A percentile compares a stretch with the other conserved stretches of the same genome.
Conservation (phyloP, 2,113 vertebrate species). For the Melanostigma gelatinosum region DNA sequence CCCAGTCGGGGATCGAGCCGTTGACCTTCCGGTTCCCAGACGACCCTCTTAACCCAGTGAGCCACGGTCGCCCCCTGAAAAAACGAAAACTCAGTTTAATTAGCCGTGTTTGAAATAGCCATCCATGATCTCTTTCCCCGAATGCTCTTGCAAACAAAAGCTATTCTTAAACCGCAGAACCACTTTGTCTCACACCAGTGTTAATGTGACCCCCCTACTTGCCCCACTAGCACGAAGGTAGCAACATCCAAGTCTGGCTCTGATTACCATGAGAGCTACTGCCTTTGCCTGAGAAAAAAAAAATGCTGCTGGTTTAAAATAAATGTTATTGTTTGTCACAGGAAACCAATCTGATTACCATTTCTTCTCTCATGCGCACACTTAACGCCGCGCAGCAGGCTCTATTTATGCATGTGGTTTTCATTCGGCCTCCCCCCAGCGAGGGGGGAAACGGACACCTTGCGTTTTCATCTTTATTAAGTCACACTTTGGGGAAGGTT, state of each 20-base stretch:
- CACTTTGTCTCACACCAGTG: conserved; percentile 31
- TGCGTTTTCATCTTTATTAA: conserved; percentile 77
- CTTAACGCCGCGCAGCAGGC: conserved; percentile 85
- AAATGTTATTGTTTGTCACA: conserved; percentile 99
- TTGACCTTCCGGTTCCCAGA: no score
- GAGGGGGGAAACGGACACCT: conserved; percentile 64
- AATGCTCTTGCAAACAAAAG: conserved; percentile 40
- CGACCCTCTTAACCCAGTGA: no score
- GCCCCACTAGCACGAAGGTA: conserved; percentile 82
- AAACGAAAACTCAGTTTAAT: not conserved
- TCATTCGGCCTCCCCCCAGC: conserved; percentile 78
- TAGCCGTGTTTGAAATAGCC: conserved; percentile 10
- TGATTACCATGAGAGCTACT: conserved; percentile 92
- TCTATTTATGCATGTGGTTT: conserved; percentile 97
- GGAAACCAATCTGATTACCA: conserved; percentile 96
- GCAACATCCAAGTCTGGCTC: conserved; percentile 87
- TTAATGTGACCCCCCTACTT: conserved; percentile 88
- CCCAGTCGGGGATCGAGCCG: no score
- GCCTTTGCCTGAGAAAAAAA: conserved; percentile 89
- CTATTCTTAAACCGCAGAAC: conserved; percentile 30
- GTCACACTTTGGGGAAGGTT: conserved; percentile 78
- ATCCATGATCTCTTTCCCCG: not conserved
- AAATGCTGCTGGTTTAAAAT: conserved; percentile 90
- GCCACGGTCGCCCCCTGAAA: no score
- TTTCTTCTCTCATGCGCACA: conserved; percentile 83